Evolutionary conservation across 2,797 vertebrate genomes (phyloP).

Genomic region (Macrochelys suwanniensis): DNA sequence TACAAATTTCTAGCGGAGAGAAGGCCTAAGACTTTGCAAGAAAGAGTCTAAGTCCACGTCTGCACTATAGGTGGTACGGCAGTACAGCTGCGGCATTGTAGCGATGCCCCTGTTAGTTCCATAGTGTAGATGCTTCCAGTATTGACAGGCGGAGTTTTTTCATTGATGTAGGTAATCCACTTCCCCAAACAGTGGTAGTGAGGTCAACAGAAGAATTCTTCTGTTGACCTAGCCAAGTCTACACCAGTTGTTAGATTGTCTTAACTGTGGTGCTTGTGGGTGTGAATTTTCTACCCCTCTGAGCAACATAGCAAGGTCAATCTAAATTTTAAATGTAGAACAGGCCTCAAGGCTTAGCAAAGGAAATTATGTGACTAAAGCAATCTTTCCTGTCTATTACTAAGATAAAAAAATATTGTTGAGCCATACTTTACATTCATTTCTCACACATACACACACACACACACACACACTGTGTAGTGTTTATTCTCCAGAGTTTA

Average conservation of each 20-base stretch:
- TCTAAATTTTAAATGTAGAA: neutral
- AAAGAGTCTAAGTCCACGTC: neutral
- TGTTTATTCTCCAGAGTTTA: constrained; percentile 53
- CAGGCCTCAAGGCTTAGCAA: neutral
- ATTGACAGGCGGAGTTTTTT: neutral
- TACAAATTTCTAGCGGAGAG: neutral
- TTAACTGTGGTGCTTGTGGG: neutral
- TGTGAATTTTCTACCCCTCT: neutral
- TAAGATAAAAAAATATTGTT: constrained; percentile 22
- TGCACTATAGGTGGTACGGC: neutral
- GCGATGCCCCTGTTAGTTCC: neutral
- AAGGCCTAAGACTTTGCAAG: neutral
- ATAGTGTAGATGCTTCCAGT: neutral
- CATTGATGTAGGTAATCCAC: neutral
- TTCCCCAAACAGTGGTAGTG: neutral
- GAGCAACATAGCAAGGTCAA: neutral
- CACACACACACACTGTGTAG: neutral
- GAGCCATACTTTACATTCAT: constrained; percentile 6
- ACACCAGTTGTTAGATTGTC: neutral
- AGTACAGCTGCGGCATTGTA: neutral
- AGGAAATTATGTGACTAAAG: neutral
- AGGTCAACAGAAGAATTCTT: neutral
- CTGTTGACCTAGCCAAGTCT: neutral
- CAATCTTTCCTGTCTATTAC: neutral
- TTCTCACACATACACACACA: constrained; percentile 22